A percentile compares a stretch with the other conserved stretches of the same genome.
Evolutionary conservation across 2,797 vertebrate genomes (phyloP).

Genomic region (Ctenopoma kingsleyae): DNA sequence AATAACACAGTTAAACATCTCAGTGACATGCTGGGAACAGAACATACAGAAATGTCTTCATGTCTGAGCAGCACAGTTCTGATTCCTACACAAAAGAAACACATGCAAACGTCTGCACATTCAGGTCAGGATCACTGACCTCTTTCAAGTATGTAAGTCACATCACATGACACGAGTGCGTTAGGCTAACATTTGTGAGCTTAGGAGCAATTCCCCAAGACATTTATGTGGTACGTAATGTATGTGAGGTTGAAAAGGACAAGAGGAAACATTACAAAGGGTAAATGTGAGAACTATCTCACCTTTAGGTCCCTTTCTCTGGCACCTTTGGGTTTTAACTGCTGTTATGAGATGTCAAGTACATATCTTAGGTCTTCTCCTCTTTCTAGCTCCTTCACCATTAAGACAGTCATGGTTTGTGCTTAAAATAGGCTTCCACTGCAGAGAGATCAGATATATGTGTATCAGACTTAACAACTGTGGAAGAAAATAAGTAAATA

Average conservation of each 20-base stretch:
- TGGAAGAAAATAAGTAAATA: background rate
- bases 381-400: slow-evolving; percentile 8
- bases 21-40: background rate
- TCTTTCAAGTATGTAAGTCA: slow-evolving; percentile 49
- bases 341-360: background rate
- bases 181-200: slow-evolving; percentile 41
- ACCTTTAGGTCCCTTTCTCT: slow-evolving; percentile 11
- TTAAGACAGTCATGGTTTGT: slow-evolving; percentile 87
- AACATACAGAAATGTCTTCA: slow-evolving; percentile 2
- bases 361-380: slow-evolving; percentile 1
- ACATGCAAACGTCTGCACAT: slow-evolving; percentile 9
- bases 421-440: slow-evolving; percentile 98
- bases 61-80: slow-evolving; percentile 35
- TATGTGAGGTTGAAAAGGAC: slow-evolving; percentile 21
- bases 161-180: slow-evolving; percentile 24
- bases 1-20: slow-evolving; percentile 5
- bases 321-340: slow-evolving; percentile 11
- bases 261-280: slow-evolving; percentile 1
- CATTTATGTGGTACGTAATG: slow-evolving; percentile 14
- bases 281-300: slow-evolving; percentile 5
- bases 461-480: background rate
- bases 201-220: slow-evolving; percentile 9
- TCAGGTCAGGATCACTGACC: slow-evolving; percentile 22
- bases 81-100: slow-evolving; percentile 14
- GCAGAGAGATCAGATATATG: slow-evolving; percentile 53